A percentile compares a stretch with the other conserved stretches of the same genome.
Evolutionary conservation across 2,888 invertebrate genomes (phyloP).

Genomic region (Nephrocerus scutellatus): DNA sequence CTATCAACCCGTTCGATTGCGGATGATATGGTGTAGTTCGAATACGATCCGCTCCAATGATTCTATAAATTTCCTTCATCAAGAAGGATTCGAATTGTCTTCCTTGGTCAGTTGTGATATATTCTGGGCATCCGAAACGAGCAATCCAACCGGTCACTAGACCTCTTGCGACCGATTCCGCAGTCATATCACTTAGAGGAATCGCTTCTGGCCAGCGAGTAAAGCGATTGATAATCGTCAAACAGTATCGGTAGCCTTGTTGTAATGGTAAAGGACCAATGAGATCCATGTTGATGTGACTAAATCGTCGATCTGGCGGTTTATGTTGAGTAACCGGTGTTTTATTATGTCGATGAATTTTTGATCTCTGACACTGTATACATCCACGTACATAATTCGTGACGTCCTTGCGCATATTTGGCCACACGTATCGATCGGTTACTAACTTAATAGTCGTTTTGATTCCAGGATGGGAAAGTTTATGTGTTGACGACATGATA

Average conservation of each 20-base stretch:
- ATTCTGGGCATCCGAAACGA: conserved; percentile 11
- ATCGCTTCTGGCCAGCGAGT: conserved; percentile 11
- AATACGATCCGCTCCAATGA: too few relatives aligned
- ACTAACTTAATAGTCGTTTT: background rate
- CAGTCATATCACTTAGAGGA: conserved; percentile 11
- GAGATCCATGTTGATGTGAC: conserved; percentile 9
- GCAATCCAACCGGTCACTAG: conserved; percentile 3
- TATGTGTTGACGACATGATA: background rate
- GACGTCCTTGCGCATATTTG: conserved; percentile 3
- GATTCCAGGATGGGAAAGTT: conserved; percentile 9
- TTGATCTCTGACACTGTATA: conserved; percentile 5
- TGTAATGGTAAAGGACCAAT: conserved; percentile 11
- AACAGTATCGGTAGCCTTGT: conserved; percentile 1
- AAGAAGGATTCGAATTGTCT: too few relatives aligned
- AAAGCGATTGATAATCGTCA: conserved; percentile 10
- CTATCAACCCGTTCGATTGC: too few relatives aligned
- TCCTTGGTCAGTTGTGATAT: conserved; percentile 8
- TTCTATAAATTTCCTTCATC: too few relatives aligned
- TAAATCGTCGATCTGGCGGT: too few relatives aligned
- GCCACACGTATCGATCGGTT: conserved; percentile 7
- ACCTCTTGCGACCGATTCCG: conserved; percentile 6
- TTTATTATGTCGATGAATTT: too few relatives aligned
- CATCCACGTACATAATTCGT: background rate
- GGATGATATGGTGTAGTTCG: too few relatives aligned
- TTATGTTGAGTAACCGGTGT: too few relatives aligned